Percentiles rank a stretch among this genome's conserved stretches.
Evolutionary conservation across 1,140 invertebrate genomes (phyloP).

Genomic region (Parapsyche elsis): DNA sequence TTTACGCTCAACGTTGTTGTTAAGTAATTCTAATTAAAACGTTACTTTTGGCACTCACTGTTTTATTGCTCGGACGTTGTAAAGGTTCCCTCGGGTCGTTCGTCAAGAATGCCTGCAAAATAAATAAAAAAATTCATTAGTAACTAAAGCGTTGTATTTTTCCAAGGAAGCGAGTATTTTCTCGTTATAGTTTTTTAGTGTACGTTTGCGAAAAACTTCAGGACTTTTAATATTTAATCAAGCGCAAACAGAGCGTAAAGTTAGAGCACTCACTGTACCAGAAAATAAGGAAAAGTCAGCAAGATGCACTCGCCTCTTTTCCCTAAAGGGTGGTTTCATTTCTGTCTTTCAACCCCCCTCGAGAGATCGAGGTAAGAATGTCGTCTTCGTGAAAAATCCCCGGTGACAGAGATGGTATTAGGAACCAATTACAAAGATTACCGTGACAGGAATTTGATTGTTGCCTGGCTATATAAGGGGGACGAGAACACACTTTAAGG

Average conservation of each 20-base stretch:
- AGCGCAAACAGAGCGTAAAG: too few species aligned
- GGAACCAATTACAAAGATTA: slow-evolving; percentile 25
- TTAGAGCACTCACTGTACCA: too few species aligned
- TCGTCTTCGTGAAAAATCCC: too few species aligned
- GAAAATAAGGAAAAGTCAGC: too few species aligned
- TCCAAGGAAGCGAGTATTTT: too few species aligned
- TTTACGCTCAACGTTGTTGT: background rate
- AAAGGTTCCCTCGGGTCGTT: background rate
- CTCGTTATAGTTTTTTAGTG: too few species aligned
- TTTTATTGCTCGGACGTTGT: background rate
- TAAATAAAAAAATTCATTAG: background rate
- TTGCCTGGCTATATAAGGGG: background rate
- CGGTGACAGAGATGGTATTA: slow-evolving; percentile 7
- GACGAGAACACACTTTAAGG: background rate
- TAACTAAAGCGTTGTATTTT: background rate
- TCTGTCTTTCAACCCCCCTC: too few species aligned
- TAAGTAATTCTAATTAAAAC: slow-evolving; percentile 22
- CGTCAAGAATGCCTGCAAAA: background rate
- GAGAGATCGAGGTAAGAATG: too few species aligned
- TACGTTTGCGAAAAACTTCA: too few species aligned
- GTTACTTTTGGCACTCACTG: slow-evolving; percentile 14
- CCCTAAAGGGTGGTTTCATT: too few species aligned
- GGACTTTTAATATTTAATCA: too few species aligned
- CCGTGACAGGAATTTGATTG: slow-evolving; percentile 30
- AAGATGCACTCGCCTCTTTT: too few species aligned